Conservation (phyloP, 2,888 invertebrate genomes). For the Megastigmus dorsalis region DNA sequence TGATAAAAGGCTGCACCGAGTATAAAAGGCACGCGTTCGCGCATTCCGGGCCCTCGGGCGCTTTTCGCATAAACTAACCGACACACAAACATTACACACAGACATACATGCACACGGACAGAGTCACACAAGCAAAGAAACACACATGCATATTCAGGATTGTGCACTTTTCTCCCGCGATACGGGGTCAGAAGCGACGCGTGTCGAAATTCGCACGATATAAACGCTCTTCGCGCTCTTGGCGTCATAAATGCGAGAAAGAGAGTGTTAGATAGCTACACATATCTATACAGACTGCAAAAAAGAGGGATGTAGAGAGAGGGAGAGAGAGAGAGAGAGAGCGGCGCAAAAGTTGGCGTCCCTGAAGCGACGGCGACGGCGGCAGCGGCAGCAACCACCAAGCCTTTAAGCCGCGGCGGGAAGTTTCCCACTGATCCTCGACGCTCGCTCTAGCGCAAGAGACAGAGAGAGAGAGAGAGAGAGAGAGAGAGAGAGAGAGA, state of each 20-base stretch:
- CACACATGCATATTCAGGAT: no score
- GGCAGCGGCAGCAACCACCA: constrained; percentile 71
- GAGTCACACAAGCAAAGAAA: no score
- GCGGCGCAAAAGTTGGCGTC: constrained; percentile 70
- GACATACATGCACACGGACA: not conserved
- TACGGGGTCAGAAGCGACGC: constrained; percentile 5
- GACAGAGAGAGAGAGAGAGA: constrained; percentile 60
- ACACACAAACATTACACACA: not conserved
- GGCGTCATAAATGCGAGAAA: no score
- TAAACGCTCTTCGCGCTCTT: constrained; percentile 9
- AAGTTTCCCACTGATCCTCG: constrained; percentile 74
- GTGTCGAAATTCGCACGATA: constrained; percentile 39
- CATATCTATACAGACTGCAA: not conserved
- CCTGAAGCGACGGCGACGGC: constrained; percentile 62
- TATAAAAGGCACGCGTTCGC: constrained; percentile 25
- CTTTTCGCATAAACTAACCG: constrained; percentile 18
- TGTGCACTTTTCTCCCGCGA: not conserved
- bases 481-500: not conserved
- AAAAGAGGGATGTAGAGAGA: constrained; percentile 9
- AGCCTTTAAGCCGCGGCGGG: constrained; percentile 74
- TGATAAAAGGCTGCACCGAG: constrained; percentile 36
- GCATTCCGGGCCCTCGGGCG: not conserved
- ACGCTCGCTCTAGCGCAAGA: constrained; percentile 56
- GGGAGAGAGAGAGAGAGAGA: constrained; percentile 1
- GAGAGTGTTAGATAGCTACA: constrained; percentile 12